phyloP scores from a whole-genome alignment of 2,113 vertebrate genomes.

The Eleginops maclovinus region DNA sequence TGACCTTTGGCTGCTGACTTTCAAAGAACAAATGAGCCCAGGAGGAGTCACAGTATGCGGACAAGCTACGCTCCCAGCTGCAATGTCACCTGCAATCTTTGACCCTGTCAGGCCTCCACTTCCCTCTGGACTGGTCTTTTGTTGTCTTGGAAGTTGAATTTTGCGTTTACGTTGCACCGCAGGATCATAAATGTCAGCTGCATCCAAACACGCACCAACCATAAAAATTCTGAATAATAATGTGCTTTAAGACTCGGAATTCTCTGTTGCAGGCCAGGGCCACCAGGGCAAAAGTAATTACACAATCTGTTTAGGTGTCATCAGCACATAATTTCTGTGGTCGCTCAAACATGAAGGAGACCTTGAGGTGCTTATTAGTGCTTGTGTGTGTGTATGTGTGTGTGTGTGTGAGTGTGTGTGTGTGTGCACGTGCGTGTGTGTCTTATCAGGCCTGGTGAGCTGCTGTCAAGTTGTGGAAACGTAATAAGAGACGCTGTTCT shows the following conservation, averaged over 20 bases:
- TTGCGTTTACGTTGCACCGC: not conserved
- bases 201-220: slow-evolving; percentile 26
- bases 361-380: slow-evolving; percentile 71
- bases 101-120: not conserved
- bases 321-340: slow-evolving; percentile 74
- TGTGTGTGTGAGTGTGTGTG: slow-evolving; percentile 19
- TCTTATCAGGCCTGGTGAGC: slow-evolving; percentile 28
- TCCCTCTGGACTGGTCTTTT: not conserved
- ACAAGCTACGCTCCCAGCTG: not conserved
- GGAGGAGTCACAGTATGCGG: slow-evolving; percentile 1
- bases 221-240: slow-evolving; percentile 35
- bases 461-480: slow-evolving; percentile 63
- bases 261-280: slow-evolving; percentile 67
- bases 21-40: slow-evolving; percentile 22
- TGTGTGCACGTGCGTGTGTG: slow-evolving; percentile 21
- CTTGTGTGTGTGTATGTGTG: slow-evolving; percentile 3
- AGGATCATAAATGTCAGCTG: slow-evolving; percentile 21
- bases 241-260: slow-evolving; percentile 42
- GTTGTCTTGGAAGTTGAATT: not conserved
- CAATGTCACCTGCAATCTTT: not conserved
- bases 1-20: slow-evolving; percentile 29
- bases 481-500: slow-evolving; percentile 57
- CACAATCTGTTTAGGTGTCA: slow-evolving; percentile 78
- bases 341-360: slow-evolving; percentile 81
- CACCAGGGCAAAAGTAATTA: slow-evolving; percentile 77